Evolutionary conservation across 2,113 vertebrate genomes (phyloP).

Genomic region (Actenoides hombroni): DNA sequence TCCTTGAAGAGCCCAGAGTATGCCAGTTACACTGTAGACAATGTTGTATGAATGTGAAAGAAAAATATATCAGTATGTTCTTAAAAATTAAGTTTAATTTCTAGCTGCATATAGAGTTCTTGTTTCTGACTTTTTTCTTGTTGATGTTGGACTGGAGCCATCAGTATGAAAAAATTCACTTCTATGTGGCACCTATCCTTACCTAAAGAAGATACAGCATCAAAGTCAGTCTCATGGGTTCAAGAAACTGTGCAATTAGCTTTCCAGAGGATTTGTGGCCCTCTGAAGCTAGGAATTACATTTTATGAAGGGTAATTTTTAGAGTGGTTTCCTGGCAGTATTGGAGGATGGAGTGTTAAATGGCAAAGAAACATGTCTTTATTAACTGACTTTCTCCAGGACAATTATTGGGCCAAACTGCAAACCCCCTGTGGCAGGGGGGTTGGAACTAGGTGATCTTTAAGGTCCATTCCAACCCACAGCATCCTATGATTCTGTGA

Average conservation of each 20-base stretch:
- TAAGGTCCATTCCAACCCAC: background rate
- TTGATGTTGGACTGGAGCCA: constrained; percentile 59
- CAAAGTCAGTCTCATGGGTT: background rate
- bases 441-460: background rate
- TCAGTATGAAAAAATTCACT: background rate
- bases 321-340: background rate
- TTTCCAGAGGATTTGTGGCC: background rate
- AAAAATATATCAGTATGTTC: constrained; percentile 25
- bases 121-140: background rate
- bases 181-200: background rate
- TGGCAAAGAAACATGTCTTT: background rate
- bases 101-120: background rate
- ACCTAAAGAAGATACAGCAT: background rate
- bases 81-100: constrained; percentile 55
- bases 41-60: constrained; percentile 3
- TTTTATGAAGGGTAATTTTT: constrained; percentile 24
- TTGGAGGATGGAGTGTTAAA: background rate
- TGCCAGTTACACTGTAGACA: constrained; percentile 5
- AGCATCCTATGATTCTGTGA: background rate
- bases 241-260: constrained; percentile 5
- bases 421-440: background rate
- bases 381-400: background rate
- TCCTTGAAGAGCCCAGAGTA: background rate
- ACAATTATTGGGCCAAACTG: background rate
- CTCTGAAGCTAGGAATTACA: constrained; percentile 28